These are phyloP conservation scores for Scomber colias DNA, from an alignment of 2,113 vertebrate genomes.

Conservation along the genomic window DNA sequence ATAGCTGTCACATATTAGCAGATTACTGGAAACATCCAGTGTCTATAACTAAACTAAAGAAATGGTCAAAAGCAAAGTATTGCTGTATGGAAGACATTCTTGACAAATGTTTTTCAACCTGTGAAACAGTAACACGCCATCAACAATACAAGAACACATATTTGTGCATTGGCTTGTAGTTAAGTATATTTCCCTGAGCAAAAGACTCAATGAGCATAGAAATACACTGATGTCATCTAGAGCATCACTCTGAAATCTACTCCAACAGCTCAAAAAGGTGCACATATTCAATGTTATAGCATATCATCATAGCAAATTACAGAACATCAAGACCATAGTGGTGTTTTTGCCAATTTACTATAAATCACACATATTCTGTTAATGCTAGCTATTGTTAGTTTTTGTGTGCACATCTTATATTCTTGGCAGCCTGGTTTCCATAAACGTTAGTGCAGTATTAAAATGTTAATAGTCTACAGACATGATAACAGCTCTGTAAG, in stretches of 20 bases:
- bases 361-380: neutral
- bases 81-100: slow-evolving; percentile 54
- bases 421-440: slow-evolving; percentile 3
- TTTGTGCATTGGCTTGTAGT: slow-evolving; percentile 36
- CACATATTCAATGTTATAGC: neutral
- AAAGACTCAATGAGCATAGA: slow-evolving; percentile 45
- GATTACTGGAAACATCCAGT: neutral
- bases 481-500: neutral
- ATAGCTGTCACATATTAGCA: neutral
- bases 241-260: slow-evolving; percentile 17
- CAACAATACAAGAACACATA: slow-evolving; percentile 31
- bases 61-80: neutral
- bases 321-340: neutral
- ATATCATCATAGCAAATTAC: neutral
- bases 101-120: neutral
- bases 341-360: slow-evolving; percentile 1
- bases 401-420: neutral
- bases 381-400: neutral
- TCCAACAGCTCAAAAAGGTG: slow-evolving; percentile 17
- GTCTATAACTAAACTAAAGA: neutral
- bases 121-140: slow-evolving; percentile 25
- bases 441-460: neutral
- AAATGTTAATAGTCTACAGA: neutral
- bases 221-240: neutral
- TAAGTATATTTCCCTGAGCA: slow-evolving; percentile 68